phyloP scores from a whole-genome alignment of 2,888 invertebrate genomes.

The Agriopis marginaria region DNA sequence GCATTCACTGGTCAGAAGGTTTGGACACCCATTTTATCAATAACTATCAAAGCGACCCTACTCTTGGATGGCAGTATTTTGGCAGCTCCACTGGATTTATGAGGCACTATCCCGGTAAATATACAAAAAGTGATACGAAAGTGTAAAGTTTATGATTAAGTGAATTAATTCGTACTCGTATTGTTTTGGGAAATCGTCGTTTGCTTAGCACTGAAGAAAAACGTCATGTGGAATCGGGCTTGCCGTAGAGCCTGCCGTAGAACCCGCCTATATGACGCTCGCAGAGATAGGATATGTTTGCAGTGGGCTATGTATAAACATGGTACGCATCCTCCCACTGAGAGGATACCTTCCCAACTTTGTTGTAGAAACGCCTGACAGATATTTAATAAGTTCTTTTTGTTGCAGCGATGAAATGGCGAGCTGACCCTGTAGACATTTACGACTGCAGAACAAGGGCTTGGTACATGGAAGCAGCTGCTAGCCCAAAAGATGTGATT shows the following conservation, averaged over 20 bases:
- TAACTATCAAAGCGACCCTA: slow-evolving; percentile 94
- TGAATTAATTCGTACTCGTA: slow-evolving; percentile 14
- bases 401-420: slow-evolving; percentile 91
- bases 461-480: slow-evolving; percentile 99
- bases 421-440: slow-evolving; percentile 93
- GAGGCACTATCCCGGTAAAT: slow-evolving; percentile 96
- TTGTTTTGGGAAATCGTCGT: slow-evolving; percentile 32
- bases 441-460: slow-evolving; percentile 97
- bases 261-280: slow-evolving; percentile 33
- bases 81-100: slow-evolving; percentile 99
- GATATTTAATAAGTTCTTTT: slow-evolving; percentile 1
- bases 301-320: slow-evolving; percentile 38
- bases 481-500: slow-evolving; percentile 97
- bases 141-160: neutral
- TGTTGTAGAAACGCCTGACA: neutral
- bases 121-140: slow-evolving; percentile 4
- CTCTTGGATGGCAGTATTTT: slow-evolving; percentile 99
- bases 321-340: slow-evolving; percentile 27
- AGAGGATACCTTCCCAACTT: slow-evolving; percentile 19
- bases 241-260: slow-evolving; percentile 34
- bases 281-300: slow-evolving; percentile 35
- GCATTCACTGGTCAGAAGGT: slow-evolving; percentile 98
- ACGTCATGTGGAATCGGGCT: slow-evolving; percentile 29
- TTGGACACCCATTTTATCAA: slow-evolving; percentile 95
- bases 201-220: slow-evolving; percentile 35